Conservation (phyloP, 2,888 invertebrate genomes). For the Dynastes maya region DNA sequence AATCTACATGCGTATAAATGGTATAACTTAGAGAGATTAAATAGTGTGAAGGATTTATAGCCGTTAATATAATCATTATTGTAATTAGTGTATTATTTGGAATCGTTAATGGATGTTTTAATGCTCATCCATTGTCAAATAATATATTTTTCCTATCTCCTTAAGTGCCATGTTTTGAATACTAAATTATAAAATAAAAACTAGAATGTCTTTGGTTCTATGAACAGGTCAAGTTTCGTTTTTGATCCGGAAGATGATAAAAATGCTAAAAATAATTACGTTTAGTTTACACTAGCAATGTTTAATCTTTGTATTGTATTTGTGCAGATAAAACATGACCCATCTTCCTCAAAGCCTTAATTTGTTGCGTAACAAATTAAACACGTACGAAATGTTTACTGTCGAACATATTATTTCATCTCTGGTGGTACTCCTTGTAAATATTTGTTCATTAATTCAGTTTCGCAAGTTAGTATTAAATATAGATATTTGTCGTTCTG, state of each 20-base stretch:
- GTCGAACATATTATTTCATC: not conserved
- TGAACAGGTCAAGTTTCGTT: not conserved
- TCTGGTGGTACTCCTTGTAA: not conserved
- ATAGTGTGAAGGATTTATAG: not conserved
- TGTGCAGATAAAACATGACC: constrained; percentile 7
- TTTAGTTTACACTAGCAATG: constrained; percentile 15
- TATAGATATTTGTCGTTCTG: not conserved
- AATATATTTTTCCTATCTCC: not conserved
- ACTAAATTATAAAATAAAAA: not conserved
- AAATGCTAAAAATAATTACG: constrained; percentile 30
- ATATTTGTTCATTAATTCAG: not conserved
- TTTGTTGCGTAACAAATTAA: constrained; percentile 5
- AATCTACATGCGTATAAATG: too few species aligned
- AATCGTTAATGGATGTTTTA: not conserved
- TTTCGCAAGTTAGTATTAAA: not conserved
- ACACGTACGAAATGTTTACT: constrained; percentile 7
- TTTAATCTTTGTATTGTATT: not conserved
- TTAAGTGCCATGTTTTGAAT: not conserved
- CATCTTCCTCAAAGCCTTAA: constrained; percentile 8
- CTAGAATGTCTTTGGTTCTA: not conserved
- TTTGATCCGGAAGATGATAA: constrained; percentile 15
- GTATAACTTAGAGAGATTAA: not conserved
- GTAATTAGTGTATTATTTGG: not conserved
- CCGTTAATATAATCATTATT: not conserved
- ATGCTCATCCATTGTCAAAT: not conserved